Conservation (phyloP, 2,888 invertebrate species). For the Pollenia griseotomentosa region DNA sequence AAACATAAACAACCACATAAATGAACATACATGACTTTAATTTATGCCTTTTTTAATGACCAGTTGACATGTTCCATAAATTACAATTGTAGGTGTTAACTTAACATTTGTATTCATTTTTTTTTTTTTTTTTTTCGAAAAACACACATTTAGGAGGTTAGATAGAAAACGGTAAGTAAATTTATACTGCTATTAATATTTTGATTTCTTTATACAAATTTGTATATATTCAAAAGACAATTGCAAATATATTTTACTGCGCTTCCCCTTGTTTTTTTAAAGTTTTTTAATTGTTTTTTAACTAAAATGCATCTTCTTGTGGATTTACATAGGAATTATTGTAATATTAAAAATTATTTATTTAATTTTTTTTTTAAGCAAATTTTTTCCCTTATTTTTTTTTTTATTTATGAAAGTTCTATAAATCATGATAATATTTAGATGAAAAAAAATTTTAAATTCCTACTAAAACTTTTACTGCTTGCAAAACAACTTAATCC, state of each 20-base stretch:
- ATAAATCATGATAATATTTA: not conserved
- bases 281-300: no score
- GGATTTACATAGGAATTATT: conserved; percentile 46
- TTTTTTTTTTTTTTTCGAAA: not conserved
- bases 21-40: not conserved
- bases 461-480: conserved; percentile 4
- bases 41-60: conserved; percentile 43
- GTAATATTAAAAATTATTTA: conserved; percentile 58
- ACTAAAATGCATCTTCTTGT: conserved; percentile 8
- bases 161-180: not conserved
- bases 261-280: not conserved
- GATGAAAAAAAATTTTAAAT: conserved; percentile 1
- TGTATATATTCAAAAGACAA: not conserved
- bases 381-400: not conserved
- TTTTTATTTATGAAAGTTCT: not conserved
- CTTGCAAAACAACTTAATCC: not conserved
- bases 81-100: conserved; percentile 43
- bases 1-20: not conserved
- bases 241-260: not conserved
- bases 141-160: not conserved
- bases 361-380: conserved; percentile 26
- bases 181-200: no score
- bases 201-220: not conserved
- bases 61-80: conserved; percentile 54
- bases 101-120: conserved; percentile 2